Base-by-base conservation (phyloP, 2,113 vertebrate species). In the Odocoileus virginianus region DNA sequence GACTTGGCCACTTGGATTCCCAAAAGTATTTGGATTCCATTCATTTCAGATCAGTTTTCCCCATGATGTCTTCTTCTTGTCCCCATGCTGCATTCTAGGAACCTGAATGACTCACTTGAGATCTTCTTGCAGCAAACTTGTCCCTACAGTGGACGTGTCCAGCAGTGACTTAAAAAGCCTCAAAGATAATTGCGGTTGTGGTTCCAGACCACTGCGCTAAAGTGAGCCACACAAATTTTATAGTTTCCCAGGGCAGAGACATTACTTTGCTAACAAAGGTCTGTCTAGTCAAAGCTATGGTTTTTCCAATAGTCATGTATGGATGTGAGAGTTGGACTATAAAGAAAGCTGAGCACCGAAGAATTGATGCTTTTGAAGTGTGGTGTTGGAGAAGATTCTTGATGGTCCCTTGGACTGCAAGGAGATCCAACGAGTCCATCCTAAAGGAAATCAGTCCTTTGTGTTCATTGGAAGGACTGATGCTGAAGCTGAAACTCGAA, bases 121-220 rank as follows among this genome's bases (percentile, higher is more conserved):
- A n/a, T 52, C 3, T 27, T 19, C 47, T 61, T 43, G 28, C 85
- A 89, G 45, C 36, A 43, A 50, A 40, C 9, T 40, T 54, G 54
- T 71, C 60, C 55, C 36, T 28, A 50, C 1, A 23, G 36, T n/a
- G 6, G 30, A 21, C 0, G 0, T 45, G 14, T 54, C 27, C 12
- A 60, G 19, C 28, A 64, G 50, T 33, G 78, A 47, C 78, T 81
- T 54, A 82, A 23, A 91, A 83, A 61, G 87, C 33, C 81, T 83
- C 81, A 83, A n/a, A 55, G 21, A 55, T 83, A 83, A 83, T 83
- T 36, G 81, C 1, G 1, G 50, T 21, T 83, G 7, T n/a, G 21
- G 33, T 83, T 55, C 52, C 81, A 83, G 21, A 55, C 21, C 52
- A 83, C 33, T 25, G 81, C 6, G 25, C n/a, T 55, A 83, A 83